phyloP scores from a whole-genome alignment of 1,140 invertebrate species.

The Drosophila yakuba region DNA sequence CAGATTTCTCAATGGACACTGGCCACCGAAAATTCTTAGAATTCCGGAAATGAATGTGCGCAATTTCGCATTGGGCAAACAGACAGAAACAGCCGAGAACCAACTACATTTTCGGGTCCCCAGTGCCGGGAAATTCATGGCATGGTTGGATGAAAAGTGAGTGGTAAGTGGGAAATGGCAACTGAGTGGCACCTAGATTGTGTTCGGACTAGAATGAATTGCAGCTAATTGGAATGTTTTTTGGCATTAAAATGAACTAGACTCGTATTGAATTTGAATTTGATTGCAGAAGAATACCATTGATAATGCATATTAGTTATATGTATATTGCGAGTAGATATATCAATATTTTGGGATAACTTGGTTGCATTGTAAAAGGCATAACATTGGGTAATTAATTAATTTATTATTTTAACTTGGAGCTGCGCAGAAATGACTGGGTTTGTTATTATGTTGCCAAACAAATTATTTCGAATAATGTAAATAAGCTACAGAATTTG shows the following conservation, averaged over 20 bases:
- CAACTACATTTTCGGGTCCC: slow-evolving; percentile 46
- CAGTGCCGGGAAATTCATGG: slow-evolving; percentile 13
- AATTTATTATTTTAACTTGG: no score
- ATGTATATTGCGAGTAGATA: no score
- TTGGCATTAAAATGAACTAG: slow-evolving; percentile 8
- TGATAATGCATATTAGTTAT: no score
- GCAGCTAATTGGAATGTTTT: slow-evolving; percentile 35
- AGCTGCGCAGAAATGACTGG: neutral
- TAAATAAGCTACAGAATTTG: neutral
- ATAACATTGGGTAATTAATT: no score
- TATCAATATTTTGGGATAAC: no score
- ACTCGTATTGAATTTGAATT: slow-evolving; percentile 3
- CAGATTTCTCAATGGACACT: slow-evolving; percentile 10
- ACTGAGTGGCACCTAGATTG: slow-evolving; percentile 10
- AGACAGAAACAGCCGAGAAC: neutral
- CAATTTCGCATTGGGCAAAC: slow-evolving; percentile 51
- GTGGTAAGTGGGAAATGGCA: slow-evolving; percentile 8
- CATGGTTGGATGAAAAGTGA: neutral
- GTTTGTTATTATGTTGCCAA: neutral
- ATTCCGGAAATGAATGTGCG: slow-evolving; percentile 72
- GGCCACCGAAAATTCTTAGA: slow-evolving; percentile 31
- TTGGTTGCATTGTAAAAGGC: neutral
- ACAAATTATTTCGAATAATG: neutral
- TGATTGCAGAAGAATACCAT: neutral
- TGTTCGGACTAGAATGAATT: slow-evolving; percentile 29